Conservation (phyloP, 1,140 invertebrate genomes). For the Papilio helenus region DNA sequence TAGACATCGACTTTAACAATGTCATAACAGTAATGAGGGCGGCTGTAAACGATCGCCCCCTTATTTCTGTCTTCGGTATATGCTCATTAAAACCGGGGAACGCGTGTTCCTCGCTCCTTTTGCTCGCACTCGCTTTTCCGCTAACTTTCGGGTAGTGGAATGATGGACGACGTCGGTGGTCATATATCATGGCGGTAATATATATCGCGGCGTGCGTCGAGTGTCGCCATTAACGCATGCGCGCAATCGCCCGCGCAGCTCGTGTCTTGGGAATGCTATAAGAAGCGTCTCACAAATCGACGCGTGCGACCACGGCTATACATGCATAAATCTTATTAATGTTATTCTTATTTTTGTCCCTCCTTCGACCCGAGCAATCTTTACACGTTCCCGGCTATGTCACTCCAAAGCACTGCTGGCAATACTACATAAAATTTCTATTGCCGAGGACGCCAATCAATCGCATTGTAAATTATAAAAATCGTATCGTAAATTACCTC, state of each 20-base stretch:
- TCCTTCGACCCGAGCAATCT: conserved; percentile 68
- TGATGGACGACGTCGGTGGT: conserved; percentile 78
- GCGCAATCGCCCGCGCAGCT: conserved; percentile 69
- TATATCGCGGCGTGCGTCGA: conserved; percentile 77
- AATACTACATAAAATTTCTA: conserved; percentile 18
- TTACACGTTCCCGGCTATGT: conserved; percentile 54
- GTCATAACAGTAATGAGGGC: conserved; percentile 73
- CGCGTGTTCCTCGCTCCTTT: conserved; percentile 60
- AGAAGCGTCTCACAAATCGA: conserved; percentile 74
- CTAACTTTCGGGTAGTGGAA: conserved; percentile 81
- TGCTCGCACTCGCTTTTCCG: conserved; percentile 66
- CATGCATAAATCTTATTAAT: conserved; percentile 80
- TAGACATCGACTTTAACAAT: conserved; percentile 69
- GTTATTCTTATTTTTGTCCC: conserved; percentile 77
- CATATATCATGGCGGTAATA: conserved; percentile 81
- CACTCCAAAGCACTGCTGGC: conserved; percentile 7
- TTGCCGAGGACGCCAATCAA: conserved; percentile 51
- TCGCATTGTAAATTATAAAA: conserved; percentile 64
- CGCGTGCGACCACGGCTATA: conserved; percentile 72
- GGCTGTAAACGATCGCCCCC: conserved; percentile 67
- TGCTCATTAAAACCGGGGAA: conserved; percentile 77
- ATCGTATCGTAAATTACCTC: conserved; percentile 62
- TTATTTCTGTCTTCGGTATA: conserved; percentile 79
- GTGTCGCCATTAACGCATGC: conserved; percentile 81
- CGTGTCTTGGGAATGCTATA: conserved; percentile 61